phyloP scores from a whole-genome alignment of 2,113 vertebrate species.

The Athene noctua region DNA sequence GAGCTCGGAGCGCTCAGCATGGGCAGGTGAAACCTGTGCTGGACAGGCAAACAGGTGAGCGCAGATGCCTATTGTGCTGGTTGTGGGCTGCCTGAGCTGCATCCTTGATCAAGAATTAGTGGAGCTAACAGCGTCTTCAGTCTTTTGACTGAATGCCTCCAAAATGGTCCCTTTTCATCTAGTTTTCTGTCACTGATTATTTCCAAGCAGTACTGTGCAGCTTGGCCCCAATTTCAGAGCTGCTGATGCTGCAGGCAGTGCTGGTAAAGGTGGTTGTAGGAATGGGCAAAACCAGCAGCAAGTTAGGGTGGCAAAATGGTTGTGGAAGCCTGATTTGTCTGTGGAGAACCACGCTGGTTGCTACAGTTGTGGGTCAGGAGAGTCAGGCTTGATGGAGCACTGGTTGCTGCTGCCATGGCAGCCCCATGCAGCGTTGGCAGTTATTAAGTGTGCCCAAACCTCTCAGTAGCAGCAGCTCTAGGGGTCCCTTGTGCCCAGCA shows the following conservation, averaged over 20 bases:
- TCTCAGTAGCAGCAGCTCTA: not conserved
- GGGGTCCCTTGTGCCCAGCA: not conserved
- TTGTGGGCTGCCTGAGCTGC: not conserved
- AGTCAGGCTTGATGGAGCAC: not conserved
- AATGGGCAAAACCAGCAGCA: not conserved
- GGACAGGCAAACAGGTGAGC: not conserved
- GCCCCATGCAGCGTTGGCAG: accelerated
- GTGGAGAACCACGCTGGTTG: not conserved
- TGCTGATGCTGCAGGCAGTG: not conserved
- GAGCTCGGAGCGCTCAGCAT: accelerated
- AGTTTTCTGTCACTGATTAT: not conserved
- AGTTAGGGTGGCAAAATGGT: not conserved
- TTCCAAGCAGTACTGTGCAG: not conserved
- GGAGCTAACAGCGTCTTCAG: not conserved
- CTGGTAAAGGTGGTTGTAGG: not conserved
- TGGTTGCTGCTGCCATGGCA: not conserved
- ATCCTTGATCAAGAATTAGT: not conserved
- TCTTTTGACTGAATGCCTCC: not conserved
- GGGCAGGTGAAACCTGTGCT: not conserved
- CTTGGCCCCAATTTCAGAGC: not conserved
- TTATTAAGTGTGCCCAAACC: not conserved
- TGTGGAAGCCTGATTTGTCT: not conserved
- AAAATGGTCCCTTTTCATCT: not conserved
- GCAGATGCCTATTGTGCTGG: not conserved
- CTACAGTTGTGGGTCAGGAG: not conserved